Percentiles rank a stretch among this genome's conserved stretches.
Conservation (phyloP, 2,888 invertebrate genomes). For the Eilema depressum region DNA sequence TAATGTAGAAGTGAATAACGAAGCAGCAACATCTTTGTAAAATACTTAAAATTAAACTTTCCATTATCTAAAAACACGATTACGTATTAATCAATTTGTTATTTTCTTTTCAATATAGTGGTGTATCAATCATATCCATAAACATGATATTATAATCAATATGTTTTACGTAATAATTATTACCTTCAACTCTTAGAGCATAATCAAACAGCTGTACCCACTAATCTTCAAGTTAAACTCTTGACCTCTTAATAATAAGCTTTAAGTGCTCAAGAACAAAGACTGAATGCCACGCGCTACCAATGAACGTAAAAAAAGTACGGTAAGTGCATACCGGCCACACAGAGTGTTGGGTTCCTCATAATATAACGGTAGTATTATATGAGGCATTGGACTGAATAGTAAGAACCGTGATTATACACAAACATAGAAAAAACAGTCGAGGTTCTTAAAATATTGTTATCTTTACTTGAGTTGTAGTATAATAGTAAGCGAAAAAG, state of each 20-base stretch:
- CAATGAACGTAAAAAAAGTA: constrained; percentile 33
- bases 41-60: background rate
- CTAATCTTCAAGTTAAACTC: constrained; percentile 27
- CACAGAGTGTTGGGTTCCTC: constrained; percentile 14
- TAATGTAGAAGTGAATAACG: background rate
- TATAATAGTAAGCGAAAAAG: too few species aligned
- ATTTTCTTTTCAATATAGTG: background rate
- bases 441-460: too few species aligned
- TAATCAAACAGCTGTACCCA: constrained; percentile 21
- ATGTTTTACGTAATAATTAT: background rate
- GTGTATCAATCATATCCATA: background rate
- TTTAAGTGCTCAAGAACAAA: constrained; percentile 22
- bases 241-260: constrained; percentile 29
- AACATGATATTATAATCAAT: constrained; percentile 7
- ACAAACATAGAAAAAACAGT: background rate
- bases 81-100: constrained; percentile 4
- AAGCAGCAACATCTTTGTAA: background rate
- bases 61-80: background rate
- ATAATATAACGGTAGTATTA: background rate
- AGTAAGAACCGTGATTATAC: background rate
- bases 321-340: constrained; percentile 29
- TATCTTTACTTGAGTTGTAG: too few species aligned
- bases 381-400: background rate
- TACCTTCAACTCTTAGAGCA: background rate
- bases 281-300: constrained; percentile 23